These are phyloP conservation scores for Mellivora capensis DNA, from an alignment of 2,113 vertebrate species.

Conservation along the genomic window DNA sequence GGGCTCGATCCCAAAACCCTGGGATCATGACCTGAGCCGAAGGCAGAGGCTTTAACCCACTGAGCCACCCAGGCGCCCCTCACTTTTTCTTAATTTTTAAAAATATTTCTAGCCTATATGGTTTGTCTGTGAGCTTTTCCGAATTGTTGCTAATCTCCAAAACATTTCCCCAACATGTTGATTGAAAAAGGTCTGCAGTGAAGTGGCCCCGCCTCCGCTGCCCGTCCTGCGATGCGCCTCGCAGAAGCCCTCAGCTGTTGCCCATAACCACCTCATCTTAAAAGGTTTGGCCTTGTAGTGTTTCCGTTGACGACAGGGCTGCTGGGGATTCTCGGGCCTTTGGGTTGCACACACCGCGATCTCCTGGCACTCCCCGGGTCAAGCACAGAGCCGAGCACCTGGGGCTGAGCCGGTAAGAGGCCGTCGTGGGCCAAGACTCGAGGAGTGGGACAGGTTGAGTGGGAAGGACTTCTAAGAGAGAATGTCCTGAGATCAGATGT, in stretches of 20 bases:
- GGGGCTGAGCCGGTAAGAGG: neutral
- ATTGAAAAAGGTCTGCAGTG: neutral
- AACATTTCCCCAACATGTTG: neutral
- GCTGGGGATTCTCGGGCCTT: too few relatives aligned
- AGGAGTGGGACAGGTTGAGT: neutral
- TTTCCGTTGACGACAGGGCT: rapidly evolving
- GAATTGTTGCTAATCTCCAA: neutral
- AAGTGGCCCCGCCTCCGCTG: neutral
- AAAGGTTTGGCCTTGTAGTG: neutral
- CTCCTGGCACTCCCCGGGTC: neutral
- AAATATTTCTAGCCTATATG: neutral
- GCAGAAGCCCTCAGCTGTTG: neutral
- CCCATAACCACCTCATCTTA: neutral
- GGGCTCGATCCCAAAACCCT: too few relatives aligned
- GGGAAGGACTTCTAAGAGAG: neutral
- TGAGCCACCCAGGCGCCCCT: too few relatives aligned
- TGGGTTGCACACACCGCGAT: neutral
- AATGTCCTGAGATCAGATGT: too few relatives aligned
- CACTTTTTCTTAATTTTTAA: neutral
- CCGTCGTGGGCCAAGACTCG: rapidly evolving
- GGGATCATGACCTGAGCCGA: too few relatives aligned
- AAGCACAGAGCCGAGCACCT: neutral
- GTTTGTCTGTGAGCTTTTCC: neutral
- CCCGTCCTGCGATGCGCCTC: neutral
- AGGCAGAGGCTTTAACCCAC: too few relatives aligned